Conservation (phyloP, 2,888 invertebrate species). For the Heliconius cydno region DNA sequence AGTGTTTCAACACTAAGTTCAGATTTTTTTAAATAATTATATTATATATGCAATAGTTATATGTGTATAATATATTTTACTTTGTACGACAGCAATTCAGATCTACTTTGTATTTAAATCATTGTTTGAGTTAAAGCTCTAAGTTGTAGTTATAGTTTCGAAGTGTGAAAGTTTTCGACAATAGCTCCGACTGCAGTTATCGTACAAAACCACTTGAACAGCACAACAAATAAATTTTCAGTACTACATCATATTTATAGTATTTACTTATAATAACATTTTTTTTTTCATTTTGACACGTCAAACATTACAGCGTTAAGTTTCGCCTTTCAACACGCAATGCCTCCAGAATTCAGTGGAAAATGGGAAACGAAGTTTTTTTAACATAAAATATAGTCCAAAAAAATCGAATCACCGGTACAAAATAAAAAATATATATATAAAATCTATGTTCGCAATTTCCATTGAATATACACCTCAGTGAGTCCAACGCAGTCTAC, state of each 20-base stretch:
- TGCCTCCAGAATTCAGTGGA: too few relatives aligned
- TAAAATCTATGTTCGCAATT: not conserved
- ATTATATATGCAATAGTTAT: not conserved
- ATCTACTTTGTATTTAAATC: slow-evolving; percentile 4
- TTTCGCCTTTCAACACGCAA: too few relatives aligned
- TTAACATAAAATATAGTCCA: not conserved
- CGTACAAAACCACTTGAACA: slow-evolving; percentile 13
- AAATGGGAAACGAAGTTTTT: too few relatives aligned
- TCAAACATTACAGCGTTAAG: too few relatives aligned
- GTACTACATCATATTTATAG: not conserved
- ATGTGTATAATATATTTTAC: not conserved
- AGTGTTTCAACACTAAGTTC: too few relatives aligned
- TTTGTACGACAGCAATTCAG: not conserved
- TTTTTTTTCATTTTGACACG: too few relatives aligned
- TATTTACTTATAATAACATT: not conserved
- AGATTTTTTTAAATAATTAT: too few relatives aligned
- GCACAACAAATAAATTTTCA: slow-evolving; percentile 3
- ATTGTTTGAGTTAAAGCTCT: not conserved
- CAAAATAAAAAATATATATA: not conserved
- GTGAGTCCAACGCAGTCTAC: not conserved
- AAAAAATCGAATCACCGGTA: not conserved
- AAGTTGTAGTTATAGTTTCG: slow-evolving; percentile 9
- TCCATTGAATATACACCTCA: not conserved
- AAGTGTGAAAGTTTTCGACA: slow-evolving; percentile 19
- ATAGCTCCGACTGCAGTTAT: slow-evolving; percentile 22